phyloP scores from a whole-genome alignment of 2,113 vertebrate species.

The Scomber scombrus region DNA sequence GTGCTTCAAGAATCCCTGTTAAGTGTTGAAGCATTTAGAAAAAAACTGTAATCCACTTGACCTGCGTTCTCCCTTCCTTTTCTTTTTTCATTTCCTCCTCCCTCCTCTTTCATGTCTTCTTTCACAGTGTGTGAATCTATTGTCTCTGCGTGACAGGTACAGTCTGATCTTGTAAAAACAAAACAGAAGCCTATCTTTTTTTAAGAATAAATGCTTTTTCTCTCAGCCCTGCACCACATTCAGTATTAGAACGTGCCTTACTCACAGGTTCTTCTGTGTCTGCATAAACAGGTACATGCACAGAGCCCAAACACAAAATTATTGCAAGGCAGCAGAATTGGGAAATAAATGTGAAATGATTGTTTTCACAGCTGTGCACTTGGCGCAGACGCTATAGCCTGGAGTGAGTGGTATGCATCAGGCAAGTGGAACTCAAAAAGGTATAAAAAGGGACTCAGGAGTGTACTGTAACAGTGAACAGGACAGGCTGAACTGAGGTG shows the following conservation, averaged over 20 bases:
- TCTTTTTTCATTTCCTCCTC: neutral
- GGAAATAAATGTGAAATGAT: constrained; percentile 48
- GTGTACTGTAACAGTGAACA: constrained; percentile 21
- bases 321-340: constrained; percentile 24
- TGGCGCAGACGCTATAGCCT: constrained; percentile 35
- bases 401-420: constrained; percentile 28
- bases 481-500: neutral
- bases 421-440: constrained; percentile 13
- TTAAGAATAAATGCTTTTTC: neutral
- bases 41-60: constrained; percentile 5
- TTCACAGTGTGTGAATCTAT: neutral
- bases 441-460: neutral
- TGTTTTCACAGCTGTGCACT: constrained; percentile 69
- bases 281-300: neutral
- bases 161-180: neutral
- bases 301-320: constrained; percentile 12
- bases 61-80: neutral
- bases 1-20: too few relatives aligned
- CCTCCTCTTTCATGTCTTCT: neutral
- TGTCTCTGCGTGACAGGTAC: neutral
- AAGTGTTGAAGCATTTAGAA: too few relatives aligned
- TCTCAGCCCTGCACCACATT: neutral
- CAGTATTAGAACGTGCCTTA: neutral
- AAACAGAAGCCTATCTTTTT: constrained; percentile 25
- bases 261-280: neutral